These are phyloP conservation scores for Ophiodon elongatus DNA, from an alignment of 2,113 vertebrate genomes.

Conservation along the genomic window DNA sequence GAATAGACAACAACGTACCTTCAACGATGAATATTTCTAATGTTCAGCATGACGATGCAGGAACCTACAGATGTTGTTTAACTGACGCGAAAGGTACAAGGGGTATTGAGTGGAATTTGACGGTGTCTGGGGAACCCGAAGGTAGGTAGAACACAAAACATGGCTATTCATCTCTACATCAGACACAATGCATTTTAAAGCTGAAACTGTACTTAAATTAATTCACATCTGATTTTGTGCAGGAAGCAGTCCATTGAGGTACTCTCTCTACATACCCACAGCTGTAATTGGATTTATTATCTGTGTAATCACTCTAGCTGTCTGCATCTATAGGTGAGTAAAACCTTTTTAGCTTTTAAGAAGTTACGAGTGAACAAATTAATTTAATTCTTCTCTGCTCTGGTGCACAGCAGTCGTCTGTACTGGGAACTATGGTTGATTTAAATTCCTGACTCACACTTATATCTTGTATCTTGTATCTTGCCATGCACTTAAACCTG, in stretches of 20 bases:
- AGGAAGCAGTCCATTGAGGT: not conserved
- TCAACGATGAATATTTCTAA: conserved; percentile 7
- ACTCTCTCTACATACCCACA: not conserved
- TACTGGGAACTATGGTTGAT: not conserved
- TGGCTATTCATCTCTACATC: not conserved
- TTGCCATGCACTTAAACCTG: too few species aligned
- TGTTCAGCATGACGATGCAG: conserved; percentile 42
- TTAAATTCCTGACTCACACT: not conserved
- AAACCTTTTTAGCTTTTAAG: not conserved
- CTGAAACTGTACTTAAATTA: not conserved
- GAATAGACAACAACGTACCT: not conserved
- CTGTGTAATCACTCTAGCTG: not conserved
- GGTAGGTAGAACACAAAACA: conserved; percentile 25
- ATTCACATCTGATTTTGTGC: conserved; percentile 1
- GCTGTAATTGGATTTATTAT: conserved; percentile 16
- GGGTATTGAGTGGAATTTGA: conserved; percentile 38
- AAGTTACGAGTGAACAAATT: not conserved
- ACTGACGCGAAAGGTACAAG: fast-evolving
- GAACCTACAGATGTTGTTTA: conserved; percentile 27
- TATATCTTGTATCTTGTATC: too few species aligned
- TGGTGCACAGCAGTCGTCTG: not conserved
- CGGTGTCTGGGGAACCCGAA: conserved; percentile 1
- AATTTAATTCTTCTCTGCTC: not conserved
- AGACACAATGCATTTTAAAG: not conserved
- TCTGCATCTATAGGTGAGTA: conserved; percentile 55